These are phyloP conservation scores for Cinara cedri DNA, from an alignment of 2,888 invertebrate genomes.

Conservation along the genomic window DNA sequence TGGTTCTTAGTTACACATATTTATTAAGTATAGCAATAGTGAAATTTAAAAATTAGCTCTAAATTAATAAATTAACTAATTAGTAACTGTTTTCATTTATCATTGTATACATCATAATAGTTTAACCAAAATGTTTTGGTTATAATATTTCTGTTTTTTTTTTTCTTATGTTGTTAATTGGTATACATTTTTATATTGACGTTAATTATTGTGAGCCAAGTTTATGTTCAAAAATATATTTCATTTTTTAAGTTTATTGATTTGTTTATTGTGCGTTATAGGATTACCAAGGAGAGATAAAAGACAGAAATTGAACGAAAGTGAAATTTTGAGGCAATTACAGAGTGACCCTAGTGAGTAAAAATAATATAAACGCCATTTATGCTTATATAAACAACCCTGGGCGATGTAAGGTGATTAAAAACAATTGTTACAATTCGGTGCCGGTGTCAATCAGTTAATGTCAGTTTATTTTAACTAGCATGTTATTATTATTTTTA, in stretches of 20 bases:
- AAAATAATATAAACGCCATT: slow-evolving; percentile 50
- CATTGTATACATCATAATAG: slow-evolving; percentile 52
- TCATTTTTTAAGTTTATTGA: slow-evolving; percentile 60
- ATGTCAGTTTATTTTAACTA: slow-evolving; percentile 45
- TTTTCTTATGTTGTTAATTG: slow-evolving; percentile 59
- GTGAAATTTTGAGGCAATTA: slow-evolving; percentile 43
- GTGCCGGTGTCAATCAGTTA: slow-evolving; percentile 53
- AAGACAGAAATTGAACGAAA: slow-evolving; percentile 64
- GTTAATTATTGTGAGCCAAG: slow-evolving; percentile 56
- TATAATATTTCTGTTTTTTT: slow-evolving; percentile 58
- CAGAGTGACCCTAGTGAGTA: slow-evolving; percentile 56
- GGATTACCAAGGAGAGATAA: slow-evolving; percentile 66
- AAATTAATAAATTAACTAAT: slow-evolving; percentile 30
- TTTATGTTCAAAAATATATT: slow-evolving; percentile 54
- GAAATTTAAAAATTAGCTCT: slow-evolving; percentile 20
- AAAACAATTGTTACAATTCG: slow-evolving; percentile 45
- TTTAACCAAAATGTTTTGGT: slow-evolving; percentile 47
- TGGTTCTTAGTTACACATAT: slow-evolving; percentile 6
- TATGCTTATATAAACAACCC: slow-evolving; percentile 39
- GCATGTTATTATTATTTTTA: slow-evolving; percentile 45
- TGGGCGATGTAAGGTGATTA: slow-evolving; percentile 49
- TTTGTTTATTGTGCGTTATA: slow-evolving; percentile 63
- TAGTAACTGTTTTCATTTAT: slow-evolving; percentile 26
- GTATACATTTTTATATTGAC: slow-evolving; percentile 59
- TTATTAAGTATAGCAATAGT: slow-evolving; percentile 8